These are phyloP conservation scores for Ochropleura plecta DNA, from an alignment of 2,888 invertebrate species.

Conservation along the genomic window DNA sequence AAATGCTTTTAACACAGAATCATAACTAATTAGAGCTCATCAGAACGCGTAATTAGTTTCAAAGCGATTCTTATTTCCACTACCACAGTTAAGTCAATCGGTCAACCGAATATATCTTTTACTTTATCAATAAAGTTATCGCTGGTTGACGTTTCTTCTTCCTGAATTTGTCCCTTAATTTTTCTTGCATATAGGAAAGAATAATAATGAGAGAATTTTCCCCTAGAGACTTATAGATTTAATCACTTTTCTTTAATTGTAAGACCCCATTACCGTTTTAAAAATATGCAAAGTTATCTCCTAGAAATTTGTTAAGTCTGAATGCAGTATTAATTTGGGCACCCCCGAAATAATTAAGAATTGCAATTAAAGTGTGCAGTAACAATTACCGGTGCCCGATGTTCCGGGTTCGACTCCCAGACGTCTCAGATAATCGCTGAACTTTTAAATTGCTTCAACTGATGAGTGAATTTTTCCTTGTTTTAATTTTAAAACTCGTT, in stretches of 20 bases:
- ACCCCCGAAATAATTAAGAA: slow-evolving; percentile 73
- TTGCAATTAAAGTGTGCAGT: slow-evolving; percentile 68
- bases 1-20: background rate
- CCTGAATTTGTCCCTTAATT: background rate
- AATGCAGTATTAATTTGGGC: slow-evolving; percentile 69
- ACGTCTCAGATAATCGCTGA: slow-evolving; percentile 69
- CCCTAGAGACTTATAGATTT: slow-evolving; percentile 6
- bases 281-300: slow-evolving; percentile 63
- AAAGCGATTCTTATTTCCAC: background rate
- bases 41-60: background rate
- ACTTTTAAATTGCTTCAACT: slow-evolving; percentile 72
- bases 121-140: background rate
- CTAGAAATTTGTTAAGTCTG: slow-evolving; percentile 71
- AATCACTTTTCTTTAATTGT: slow-evolving; percentile 49
- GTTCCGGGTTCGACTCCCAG: slow-evolving; percentile 69
- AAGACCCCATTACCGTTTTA: slow-evolving; percentile 33
- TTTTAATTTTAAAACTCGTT: slow-evolving; percentile 62
- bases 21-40: background rate
- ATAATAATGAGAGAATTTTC: background rate
- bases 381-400: slow-evolving; percentile 65
- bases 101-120: background rate
- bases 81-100: background rate
- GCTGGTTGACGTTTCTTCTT: background rate
- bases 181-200: background rate
- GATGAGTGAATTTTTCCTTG: slow-evolving; percentile 63